Percentiles rank a stretch among this genome's conserved stretches.
phyloP scores from a whole-genome alignment of 2,113 vertebrate species.

The Sylvia atricapilla region DNA sequence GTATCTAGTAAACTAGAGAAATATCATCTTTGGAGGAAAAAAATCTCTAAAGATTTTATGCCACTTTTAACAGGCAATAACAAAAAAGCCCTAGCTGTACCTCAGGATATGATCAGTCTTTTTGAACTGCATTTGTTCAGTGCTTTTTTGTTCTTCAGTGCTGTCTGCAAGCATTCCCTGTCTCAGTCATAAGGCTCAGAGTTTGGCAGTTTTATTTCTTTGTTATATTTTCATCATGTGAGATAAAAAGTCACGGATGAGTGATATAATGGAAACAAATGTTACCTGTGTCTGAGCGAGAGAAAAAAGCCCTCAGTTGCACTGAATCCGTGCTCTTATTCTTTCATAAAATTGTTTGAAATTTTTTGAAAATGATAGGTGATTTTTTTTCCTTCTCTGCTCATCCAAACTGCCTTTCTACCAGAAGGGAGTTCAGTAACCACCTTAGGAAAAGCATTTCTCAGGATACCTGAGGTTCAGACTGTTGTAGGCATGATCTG shows the following conservation, averaged over 20 bases:
- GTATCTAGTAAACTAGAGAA: slow-evolving; percentile 61
- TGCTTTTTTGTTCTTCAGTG: slow-evolving; percentile 54
- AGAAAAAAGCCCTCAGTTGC: slow-evolving; percentile 30
- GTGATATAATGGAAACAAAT: slow-evolving; percentile 68
- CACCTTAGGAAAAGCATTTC: slow-evolving; percentile 42
- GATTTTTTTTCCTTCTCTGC: background rate
- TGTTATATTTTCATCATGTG: slow-evolving; percentile 69
- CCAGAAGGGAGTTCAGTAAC: background rate
- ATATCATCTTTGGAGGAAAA: slow-evolving; percentile 50
- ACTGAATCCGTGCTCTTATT: background rate
- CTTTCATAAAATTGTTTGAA: slow-evolving; percentile 26
- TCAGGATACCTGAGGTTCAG: background rate
- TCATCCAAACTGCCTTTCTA: slow-evolving; percentile 10
- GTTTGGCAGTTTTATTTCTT: slow-evolving; percentile 68
- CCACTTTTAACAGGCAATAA: slow-evolving; percentile 71
- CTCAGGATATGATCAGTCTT: slow-evolving; percentile 67
- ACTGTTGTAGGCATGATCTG: background rate
- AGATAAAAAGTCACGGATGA: slow-evolving; percentile 64
- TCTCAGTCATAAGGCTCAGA: slow-evolving; percentile 50
- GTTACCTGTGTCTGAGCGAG: slow-evolving; percentile 64
- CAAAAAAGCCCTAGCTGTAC: slow-evolving; percentile 53
- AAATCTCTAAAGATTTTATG: slow-evolving; percentile 61
- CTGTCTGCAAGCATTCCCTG: slow-evolving; percentile 57
- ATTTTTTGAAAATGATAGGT: background rate
- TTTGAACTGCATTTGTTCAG: slow-evolving; percentile 74